Conservation (phyloP, 2,797 vertebrate genomes). For the Schizopygopsis pylzovi region DNA sequence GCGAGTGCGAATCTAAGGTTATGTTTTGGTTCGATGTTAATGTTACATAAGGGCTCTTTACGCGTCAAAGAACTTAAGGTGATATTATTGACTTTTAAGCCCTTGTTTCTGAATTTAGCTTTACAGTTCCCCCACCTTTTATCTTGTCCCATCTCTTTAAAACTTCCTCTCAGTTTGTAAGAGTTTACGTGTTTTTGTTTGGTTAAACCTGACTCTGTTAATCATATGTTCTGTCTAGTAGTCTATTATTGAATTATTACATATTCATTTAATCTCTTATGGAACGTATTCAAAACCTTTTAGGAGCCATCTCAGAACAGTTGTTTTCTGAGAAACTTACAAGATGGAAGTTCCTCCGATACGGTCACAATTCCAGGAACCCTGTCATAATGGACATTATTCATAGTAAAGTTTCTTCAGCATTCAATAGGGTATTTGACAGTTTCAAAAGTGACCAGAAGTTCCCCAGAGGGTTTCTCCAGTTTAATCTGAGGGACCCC, state of each 20-base stretch:
- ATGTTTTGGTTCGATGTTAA: conserved; percentile 9
- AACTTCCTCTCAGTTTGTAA: background rate
- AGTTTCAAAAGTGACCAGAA: background rate
- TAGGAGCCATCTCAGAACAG: background rate
- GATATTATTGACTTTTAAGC: background rate
- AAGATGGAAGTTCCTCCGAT: background rate
- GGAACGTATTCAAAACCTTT: background rate
- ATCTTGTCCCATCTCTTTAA: background rate
- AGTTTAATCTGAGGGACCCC: background rate
- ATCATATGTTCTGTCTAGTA: background rate
- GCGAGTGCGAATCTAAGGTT: background rate
- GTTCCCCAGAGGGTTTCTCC: background rate
- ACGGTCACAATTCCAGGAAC: background rate
- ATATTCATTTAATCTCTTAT: background rate
- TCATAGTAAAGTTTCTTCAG: background rate
- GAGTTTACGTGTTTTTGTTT: background rate
- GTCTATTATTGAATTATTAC: background rate
- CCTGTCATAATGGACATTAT: background rate
- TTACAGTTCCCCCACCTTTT: background rate
- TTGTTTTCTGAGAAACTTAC: background rate
- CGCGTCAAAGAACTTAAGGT: background rate
- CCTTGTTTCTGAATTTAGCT: background rate
- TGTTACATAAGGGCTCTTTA: conserved; percentile 14
- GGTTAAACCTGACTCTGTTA: background rate
- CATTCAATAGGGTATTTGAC: background rate